Evolutionary conservation across 2,888 invertebrate species (phyloP), one percentile per base, ranked within the genome.

Genomic region (Euplagia quadripunctaria): DNA sequence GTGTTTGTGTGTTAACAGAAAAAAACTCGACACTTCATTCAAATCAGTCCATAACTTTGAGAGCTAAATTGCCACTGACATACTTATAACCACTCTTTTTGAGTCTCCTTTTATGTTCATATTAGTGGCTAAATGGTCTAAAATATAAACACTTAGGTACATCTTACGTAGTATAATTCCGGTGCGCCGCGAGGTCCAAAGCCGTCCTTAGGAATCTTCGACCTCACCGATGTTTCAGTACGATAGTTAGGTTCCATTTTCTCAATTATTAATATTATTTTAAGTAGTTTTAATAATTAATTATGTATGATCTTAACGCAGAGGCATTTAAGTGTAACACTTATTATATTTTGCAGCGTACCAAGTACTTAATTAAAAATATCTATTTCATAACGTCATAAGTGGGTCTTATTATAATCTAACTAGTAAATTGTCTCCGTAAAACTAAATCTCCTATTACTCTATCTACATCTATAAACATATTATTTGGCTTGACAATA

Each of bases 161-260:
- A 52, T 64, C 75, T 77, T 73, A 82, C 95, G 80, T 95, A 94
- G 64, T 95, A 95, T 73, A 92, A 92, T 43, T 95, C 94, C 0
- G 91, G 92, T 0, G 77, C 88, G 0, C 95, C 95, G 31, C 93
- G 87, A 0, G 95, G 95, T 0, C 95, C 95, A 0, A 83, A 83
- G 0, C 95, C 95, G 70, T 95, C 95, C 79, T 92, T 93, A 0
- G 95, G 94, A 42, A 94, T 72, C 63, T 92, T 92, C 0, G 90
- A 91, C 63, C 89, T 51, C 51, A 31, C 20, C 5, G n/a, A 58
- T 52, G 52, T 9, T 41, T 12, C 12, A 41, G 41, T 41, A 12
- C 17, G 11, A 42, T 7, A 41, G 3, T n/a, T 41, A 17, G 41
- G 14, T 49, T 31, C 51, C 49, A 49, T 52, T 51, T 52, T 67